Evolutionary conservation across 2,888 invertebrate genomes (phyloP), one percentile per base, ranked within the genome.

Genomic region (Aleiodes testaceus): DNA sequence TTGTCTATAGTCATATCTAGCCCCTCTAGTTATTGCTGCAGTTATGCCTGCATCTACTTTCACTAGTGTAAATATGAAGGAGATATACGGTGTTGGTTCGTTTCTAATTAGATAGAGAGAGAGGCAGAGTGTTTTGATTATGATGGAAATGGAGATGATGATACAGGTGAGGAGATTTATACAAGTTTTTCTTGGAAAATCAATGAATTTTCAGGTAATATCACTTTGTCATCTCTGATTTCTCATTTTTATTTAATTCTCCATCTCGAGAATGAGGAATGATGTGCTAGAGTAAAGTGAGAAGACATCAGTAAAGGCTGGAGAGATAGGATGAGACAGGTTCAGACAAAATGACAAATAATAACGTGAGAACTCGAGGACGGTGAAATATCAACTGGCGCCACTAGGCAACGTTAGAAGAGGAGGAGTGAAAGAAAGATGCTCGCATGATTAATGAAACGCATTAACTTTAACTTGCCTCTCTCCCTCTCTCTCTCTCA

Each of bases 361-460:
- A 82, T 81, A 82, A 84, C 79, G 80, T 79, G 77, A 75, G 74
- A 74, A 70, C 69, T 44, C 68, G 70, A 67, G 71, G 78, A 73
- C 74, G 72, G 69, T 73, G 72, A 78, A 76, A 78, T 76, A 78
- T 77, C 74, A 78, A 78, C 74, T 74, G 71, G 49, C 72, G 69
- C 16, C 59, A 53, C 26, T 53, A 26, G 36, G 36, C 36, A 2
- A 1, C n/a, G 20, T 53, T 22, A 42, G 20, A 44, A 59, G 63
- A 22, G 30, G 55, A 64, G 66, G 36, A 42, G 66, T 64, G 52
- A n/a, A 59, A 61, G 73, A 71, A 68, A 74, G 72, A 76, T 74
- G 72, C 75, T 76, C 73, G 67, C 59, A 78, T 84, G 83, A 84
- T 82, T 84, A 83, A 84, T 84, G 84, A 81, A 81, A 79, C 78